Base-by-base conservation (phyloP, 2,797 vertebrate genomes). In the Siniperca undulata region DNA sequence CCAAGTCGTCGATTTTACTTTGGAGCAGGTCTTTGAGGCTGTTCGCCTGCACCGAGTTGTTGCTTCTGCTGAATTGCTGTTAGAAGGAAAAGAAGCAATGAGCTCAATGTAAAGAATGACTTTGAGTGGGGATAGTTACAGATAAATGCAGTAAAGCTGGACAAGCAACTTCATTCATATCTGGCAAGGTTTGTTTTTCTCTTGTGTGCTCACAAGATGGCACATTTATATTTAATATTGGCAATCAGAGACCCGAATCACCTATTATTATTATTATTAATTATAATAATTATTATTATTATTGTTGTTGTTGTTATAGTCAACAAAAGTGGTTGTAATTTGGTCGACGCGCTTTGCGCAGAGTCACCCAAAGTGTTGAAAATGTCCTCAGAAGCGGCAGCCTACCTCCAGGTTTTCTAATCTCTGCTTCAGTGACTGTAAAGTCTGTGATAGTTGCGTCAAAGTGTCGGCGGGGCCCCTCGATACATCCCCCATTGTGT, bases 401-500 rank as follows among this genome's bases (percentile, higher is more conserved):
- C 89, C 79, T 95, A 99, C 98, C 97, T 99, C 98, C 34, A 99
- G 96, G 90, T 97, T 99, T 78, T 99, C 98, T 91, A 99, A 91
- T 86, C 98, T 93, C 77, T 97, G 97, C 89, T 99, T 99, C 61
- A 99, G 96, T 6, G 97, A 97, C 93, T 99, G 98, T 93, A 99
- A 96, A 92, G 98, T 99, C 96, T 98, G 97, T 7, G 97, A 98
- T 42, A 99, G 97, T 95, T 99, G 97, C 91, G 96, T 94, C 93
- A 99, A 94, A 81, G 98, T 98, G 93, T 99, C 98, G 0, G 96
- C 95, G n/a, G 97, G 97, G 53, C 97, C 95, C 90, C 97, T 96
- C 40, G 97, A 98, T 88, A 98, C 97, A 77, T 99, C 98, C 70
- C 98, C 98, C 98, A 98, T 98, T 20, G 98, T 97, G 95, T 98